Evolutionary conservation across 2,113 vertebrate genomes (phyloP), one percentile per base, ranked within the genome.

Genomic region (Empidonax alnorum): DNA sequence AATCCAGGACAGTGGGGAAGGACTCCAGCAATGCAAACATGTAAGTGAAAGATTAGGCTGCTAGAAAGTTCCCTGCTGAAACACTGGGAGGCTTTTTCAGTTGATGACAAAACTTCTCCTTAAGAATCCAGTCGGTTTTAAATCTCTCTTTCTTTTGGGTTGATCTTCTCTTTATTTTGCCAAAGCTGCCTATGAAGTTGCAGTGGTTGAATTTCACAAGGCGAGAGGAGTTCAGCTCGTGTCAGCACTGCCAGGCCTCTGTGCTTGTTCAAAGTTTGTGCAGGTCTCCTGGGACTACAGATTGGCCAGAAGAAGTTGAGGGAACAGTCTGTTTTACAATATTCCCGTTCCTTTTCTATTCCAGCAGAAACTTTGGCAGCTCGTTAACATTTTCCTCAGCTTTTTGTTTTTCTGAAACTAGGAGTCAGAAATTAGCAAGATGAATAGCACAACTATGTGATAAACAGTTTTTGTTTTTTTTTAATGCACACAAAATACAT

Each of bases 201-300:
- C 85, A 42, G 61, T 68, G 87, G 75, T 62, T 94, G 79, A 52
- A 35, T 90, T 95, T 86, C 76, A 88, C 82, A 65, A 77, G 90
- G 44, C 2, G 2, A 55, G 84, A 56, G 85, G 65, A 78, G 59
- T 42, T 96, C 42, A 55, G 47, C 76, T 94, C 46, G 0, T 89
- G 87, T 91, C 82, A 84, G 82, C 55, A 2, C 87, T 94, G 79
- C 93, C 93, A 93, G 93, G 72, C 79, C 74, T 74, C 75, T 87
- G 41, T 49, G 92, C 94, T 59, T 35, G 46, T 86, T 90, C 92
- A 90, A 73, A 86, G 76, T 44, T 78, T 86, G 47, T 92, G 79
- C 47, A 71, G 49, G 77, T 86, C 84, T 80, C 37, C 82, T 91
- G 87, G 94, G 96, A 80, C 75, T 74, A 41, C 68, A 84, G 56